Conservation (phyloP, 2,888 invertebrate species). For the Cremastinae sp. region DNA sequence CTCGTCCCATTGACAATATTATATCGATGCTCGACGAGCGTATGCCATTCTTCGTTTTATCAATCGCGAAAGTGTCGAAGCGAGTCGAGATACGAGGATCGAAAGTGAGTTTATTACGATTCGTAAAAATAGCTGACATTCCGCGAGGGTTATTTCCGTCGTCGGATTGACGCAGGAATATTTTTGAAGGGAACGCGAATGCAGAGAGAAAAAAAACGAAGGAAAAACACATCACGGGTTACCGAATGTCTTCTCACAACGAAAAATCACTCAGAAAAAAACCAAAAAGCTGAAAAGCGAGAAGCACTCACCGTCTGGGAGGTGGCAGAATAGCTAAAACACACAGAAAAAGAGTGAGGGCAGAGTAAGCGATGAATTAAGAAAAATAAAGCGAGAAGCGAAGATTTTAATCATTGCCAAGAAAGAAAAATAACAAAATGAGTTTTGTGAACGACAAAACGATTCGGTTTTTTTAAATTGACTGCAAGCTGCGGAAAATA, state of each 20-base stretch:
- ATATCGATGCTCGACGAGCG: no score
- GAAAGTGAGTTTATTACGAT: conserved; percentile 45
- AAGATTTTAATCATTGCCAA: conserved; percentile 27
- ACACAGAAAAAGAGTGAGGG: conserved; percentile 54
- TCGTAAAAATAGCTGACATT: conserved; percentile 70
- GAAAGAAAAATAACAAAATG: conserved; percentile 4
- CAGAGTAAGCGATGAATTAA: conserved; percentile 47
- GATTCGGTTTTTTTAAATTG: no score
- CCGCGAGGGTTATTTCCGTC: conserved; percentile 68
- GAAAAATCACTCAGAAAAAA: background rate
- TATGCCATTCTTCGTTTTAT: background rate
- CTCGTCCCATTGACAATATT: no score
- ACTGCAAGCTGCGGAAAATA: no score
- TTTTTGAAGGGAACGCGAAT: background rate
- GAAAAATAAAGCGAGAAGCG: conserved; percentile 26
- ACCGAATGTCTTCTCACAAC: background rate
- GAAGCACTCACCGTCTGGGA: conserved; percentile 73
- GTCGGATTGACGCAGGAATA: conserved; percentile 60
- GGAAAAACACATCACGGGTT: background rate
- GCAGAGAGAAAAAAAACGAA: background rate
- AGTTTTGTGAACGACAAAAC: no score
- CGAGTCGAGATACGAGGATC: conserved; percentile 62
- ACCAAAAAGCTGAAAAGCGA: conserved; percentile 11
- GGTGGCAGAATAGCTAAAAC: conserved; percentile 63
- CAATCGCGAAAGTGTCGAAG: background rate